Conservation (phyloP, 2,888 invertebrate species). For the Agrochola lychnidis region DNA sequence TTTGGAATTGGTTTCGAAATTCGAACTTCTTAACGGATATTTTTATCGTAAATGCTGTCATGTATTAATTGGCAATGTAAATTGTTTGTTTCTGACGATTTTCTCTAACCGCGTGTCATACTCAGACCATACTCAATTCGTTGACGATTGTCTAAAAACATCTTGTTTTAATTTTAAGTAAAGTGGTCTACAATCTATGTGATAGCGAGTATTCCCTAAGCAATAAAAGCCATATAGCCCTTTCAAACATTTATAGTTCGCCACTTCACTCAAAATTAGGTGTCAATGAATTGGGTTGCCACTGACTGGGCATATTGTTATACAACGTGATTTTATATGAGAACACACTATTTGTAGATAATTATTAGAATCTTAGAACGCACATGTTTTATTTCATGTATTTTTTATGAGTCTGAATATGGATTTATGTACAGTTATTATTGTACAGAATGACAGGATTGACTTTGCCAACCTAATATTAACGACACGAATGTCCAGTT, state of each 20-base stretch:
- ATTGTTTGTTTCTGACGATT: constrained; percentile 19
- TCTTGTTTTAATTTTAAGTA: constrained; percentile 16
- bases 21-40: not conserved
- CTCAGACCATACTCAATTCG: constrained; percentile 24
- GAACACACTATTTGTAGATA: constrained; percentile 28
- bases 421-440: constrained; percentile 22
- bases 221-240: not conserved
- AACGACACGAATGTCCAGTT: constrained; percentile 9
- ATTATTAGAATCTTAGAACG: constrained; percentile 44
- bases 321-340: constrained; percentile 17
- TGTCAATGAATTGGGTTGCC: constrained; percentile 19
- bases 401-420: constrained; percentile 23
- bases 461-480: not conserved
- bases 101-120: constrained; percentile 39
- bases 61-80: not conserved
- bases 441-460: constrained; percentile 15
- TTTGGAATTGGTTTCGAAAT: not conserved
- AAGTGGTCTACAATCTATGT: constrained; percentile 4
- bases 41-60: not conserved
- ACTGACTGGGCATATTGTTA: not conserved
- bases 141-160: constrained; percentile 13
- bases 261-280: constrained; percentile 15
- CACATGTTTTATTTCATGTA: constrained; percentile 40
- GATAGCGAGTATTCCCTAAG: not conserved
- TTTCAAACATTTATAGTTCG: not conserved